Conservation (phyloP, 2,888 invertebrate species). For the Ophion slaviceki region DNA sequence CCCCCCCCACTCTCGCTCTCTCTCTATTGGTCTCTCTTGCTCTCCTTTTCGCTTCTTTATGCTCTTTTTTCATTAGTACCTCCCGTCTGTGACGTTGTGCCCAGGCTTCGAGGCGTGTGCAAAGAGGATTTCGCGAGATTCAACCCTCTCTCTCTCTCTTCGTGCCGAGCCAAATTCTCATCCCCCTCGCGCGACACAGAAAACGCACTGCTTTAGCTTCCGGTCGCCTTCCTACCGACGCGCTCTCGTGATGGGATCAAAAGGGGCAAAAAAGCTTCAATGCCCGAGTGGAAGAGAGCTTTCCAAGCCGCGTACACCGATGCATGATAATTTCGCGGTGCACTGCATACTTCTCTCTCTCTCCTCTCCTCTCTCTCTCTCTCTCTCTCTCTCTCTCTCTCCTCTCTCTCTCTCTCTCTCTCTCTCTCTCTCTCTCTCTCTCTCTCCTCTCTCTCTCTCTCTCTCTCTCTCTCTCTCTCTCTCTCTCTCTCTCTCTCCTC, state of each 20-base stretch:
- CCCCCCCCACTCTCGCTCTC: no score
- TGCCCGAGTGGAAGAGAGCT: slow-evolving; percentile 53
- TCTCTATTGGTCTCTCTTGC: no score
- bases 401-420: background rate
- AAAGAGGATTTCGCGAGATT: slow-evolving; percentile 59
- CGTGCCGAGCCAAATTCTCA: slow-evolving; percentile 32
- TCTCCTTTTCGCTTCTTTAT: slow-evolving; percentile 52
- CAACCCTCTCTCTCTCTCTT: slow-evolving; percentile 36
- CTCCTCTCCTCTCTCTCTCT: no score
- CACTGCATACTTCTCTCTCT: slow-evolving; percentile 43
- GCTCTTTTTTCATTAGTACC: slow-evolving; percentile 60
- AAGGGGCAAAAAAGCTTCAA: slow-evolving; percentile 63
- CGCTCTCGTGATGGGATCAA: slow-evolving; percentile 55
- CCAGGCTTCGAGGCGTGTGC: slow-evolving; percentile 41
- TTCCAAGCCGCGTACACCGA: slow-evolving; percentile 64
- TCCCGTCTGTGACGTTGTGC: slow-evolving; percentile 40
- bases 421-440: background rate
- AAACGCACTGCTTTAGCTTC: slow-evolving; percentile 59
- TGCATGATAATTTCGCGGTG: slow-evolving; percentile 66
- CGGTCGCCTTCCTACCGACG: slow-evolving; percentile 29
- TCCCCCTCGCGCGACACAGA: slow-evolving; percentile 45
- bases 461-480: no score
- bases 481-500: no score
- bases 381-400: slow-evolving; percentile 21
- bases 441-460: no score